Percentiles rank a stretch among this genome's conserved stretches.
Conservation (phyloP, 1,140 invertebrate genomes). For the Micrasema minimum region DNA sequence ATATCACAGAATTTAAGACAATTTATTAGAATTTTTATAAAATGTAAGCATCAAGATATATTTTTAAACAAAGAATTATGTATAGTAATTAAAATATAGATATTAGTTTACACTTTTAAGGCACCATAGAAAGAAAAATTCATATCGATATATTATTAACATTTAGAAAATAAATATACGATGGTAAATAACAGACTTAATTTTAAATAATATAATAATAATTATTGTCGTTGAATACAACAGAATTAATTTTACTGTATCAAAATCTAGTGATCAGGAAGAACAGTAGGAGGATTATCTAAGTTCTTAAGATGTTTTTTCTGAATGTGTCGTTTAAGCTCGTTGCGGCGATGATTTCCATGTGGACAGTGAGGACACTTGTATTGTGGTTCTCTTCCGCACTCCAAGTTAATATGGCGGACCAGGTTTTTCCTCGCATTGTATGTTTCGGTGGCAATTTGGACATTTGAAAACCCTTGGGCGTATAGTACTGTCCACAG, state of each 20-base stretch:
- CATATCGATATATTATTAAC: too few species aligned
- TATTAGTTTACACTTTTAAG: background rate
- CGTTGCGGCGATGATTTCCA: slow-evolving; percentile 66
- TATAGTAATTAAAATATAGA: background rate
- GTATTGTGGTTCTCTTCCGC: slow-evolving; percentile 75
- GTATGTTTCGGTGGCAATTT: slow-evolving; percentile 69
- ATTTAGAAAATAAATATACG: background rate
- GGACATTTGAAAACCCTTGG: slow-evolving; percentile 64
- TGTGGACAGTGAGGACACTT: slow-evolving; percentile 71
- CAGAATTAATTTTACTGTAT: slow-evolving; percentile 3
- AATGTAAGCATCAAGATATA: background rate
- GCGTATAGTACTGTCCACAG: slow-evolving; percentile 62
- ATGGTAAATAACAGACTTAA: background rate
- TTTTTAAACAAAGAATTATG: too few species aligned
- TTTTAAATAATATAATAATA: background rate
- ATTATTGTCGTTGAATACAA: too few species aligned
- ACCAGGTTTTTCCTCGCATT: slow-evolving; percentile 71
- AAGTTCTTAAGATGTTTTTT: slow-evolving; percentile 64
- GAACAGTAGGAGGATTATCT: too few species aligned
- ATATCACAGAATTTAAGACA: slow-evolving; percentile 17
- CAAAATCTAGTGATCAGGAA: background rate
- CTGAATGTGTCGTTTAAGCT: slow-evolving; percentile 68
- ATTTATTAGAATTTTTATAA: slow-evolving; percentile 1
- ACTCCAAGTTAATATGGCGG: slow-evolving; percentile 74
- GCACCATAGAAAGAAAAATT: background rate